These are phyloP conservation scores for Thera obeliscata DNA, from an alignment of 2,888 invertebrate species.

Conservation along the genomic window DNA sequence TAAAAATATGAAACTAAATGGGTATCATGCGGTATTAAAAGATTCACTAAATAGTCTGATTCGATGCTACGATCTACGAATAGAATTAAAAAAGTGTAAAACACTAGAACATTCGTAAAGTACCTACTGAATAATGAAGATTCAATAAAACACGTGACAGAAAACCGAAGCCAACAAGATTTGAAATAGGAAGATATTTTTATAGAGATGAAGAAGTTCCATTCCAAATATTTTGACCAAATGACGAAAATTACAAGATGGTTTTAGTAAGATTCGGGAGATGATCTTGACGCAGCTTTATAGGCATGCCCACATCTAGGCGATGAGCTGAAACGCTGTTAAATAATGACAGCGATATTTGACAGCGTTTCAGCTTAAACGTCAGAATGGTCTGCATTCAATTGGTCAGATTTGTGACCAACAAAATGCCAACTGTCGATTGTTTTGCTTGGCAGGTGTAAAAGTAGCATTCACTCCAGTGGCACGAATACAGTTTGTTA, in stretches of 20 bases:
- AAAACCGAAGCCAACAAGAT: neutral
- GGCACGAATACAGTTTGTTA: constrained; percentile 28
- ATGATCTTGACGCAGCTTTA: constrained; percentile 1
- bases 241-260: neutral
- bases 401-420: neutral
- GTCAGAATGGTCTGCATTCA: neutral
- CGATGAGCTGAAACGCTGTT: too few species aligned
- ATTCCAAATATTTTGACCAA: neutral
- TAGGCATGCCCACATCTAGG: neutral
- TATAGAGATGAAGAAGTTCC: neutral
- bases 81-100: neutral
- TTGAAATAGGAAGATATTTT: neutral
- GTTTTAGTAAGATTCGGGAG: neutral
- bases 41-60: neutral
- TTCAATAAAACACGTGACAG: neutral
- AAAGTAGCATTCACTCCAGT: constrained; percentile 7
- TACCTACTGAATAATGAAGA: neutral
- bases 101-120: neutral
- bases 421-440: neutral
- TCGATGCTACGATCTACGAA: neutral
- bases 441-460: constrained; percentile 6
- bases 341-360: too few species aligned
- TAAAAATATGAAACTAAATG: neutral
- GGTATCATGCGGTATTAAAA: neutral
- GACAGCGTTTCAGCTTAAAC: neutral